Percentiles rank a stretch among this genome's conserved stretches.
Conservation (phyloP, 2,797 vertebrate genomes). For the Urosaurus nigricauda region DNA sequence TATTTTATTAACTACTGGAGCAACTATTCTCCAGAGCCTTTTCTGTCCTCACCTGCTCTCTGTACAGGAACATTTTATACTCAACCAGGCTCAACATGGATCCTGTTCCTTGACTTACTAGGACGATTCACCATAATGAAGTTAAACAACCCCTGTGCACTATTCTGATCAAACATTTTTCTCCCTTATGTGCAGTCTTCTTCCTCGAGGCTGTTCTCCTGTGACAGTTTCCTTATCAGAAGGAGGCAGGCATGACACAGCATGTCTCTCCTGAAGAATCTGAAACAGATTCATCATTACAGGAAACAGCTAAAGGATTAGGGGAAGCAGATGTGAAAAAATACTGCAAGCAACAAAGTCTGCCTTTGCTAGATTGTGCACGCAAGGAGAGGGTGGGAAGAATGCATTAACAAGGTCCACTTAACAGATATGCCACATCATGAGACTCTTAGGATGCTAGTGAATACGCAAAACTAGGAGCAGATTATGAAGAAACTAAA, state of each 20-base stretch:
- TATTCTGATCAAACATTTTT: constrained; percentile 33
- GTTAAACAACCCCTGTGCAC: not conserved
- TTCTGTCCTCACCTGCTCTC: not conserved
- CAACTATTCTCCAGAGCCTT: not conserved
- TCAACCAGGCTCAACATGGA: not conserved
- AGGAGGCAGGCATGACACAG: constrained; percentile 46
- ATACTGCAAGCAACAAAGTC: not conserved
- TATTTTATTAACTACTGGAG: not conserved
- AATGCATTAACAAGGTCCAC: not conserved
- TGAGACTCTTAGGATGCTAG: not conserved
- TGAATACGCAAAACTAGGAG: not conserved
- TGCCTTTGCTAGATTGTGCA: constrained; percentile 1
- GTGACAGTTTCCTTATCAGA: constrained; percentile 53
- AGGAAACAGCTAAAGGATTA: constrained; percentile 31
- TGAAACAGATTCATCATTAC: constrained; percentile 33
- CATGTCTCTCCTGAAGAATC: constrained; percentile 45
- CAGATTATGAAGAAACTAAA: not conserved
- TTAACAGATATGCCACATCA: not conserved
- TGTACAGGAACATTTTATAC: not conserved
- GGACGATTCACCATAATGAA: constrained; percentile 3
- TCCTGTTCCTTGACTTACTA: constrained; percentile 3
- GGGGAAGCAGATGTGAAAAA: not conserved
- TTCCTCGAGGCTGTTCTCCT: constrained; percentile 43
- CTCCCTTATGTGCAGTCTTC: not conserved
- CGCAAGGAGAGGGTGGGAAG: not conserved